Evolutionary conservation across 2,113 vertebrate species (phyloP).

Genomic region (Melanocharis versteri): DNA sequence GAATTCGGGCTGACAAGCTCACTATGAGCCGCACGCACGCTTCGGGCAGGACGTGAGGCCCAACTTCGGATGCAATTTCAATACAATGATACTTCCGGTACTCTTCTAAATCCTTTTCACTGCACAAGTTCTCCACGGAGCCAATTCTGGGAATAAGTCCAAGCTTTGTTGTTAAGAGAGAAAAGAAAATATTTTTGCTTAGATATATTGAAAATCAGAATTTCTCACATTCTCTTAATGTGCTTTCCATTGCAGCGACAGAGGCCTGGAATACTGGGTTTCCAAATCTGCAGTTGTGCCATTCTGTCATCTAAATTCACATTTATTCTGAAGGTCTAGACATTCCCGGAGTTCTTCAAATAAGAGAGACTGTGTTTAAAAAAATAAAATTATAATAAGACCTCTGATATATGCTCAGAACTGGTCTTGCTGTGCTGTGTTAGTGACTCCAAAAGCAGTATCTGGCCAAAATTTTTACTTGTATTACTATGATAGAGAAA

Average conservation of each 20-base stretch:
- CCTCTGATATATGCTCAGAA: not conserved
- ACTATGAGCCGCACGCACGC: constrained; percentile 71
- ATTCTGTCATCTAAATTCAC: not conserved
- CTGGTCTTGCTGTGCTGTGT: not conserved
- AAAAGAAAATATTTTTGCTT: constrained; percentile 44
- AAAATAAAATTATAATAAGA: not conserved
- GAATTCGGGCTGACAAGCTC: constrained; percentile 82
- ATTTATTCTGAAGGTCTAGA: constrained; percentile 19
- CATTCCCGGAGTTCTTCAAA: not conserved
- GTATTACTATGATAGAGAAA: not conserved
- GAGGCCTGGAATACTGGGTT: not conserved
- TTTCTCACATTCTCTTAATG: not conserved
- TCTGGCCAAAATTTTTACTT: not conserved
- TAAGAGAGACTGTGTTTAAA: not conserved
- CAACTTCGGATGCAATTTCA: constrained; percentile 68
- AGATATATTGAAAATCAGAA: not conserved
- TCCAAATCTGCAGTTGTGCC: not conserved
- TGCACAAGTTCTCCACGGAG: constrained; percentile 78
- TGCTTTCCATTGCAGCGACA: not conserved
- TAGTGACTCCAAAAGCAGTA: not conserved
- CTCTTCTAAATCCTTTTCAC: constrained; percentile 70
- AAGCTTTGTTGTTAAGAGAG: constrained; percentile 71
- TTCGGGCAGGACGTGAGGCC: constrained; percentile 60
- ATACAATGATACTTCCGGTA: constrained; percentile 77
- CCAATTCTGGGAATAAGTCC: constrained; percentile 79